A percentile compares a stretch with the other conserved stretches of the same genome.
These are phyloP conservation scores for Acanthochromis polyacanthus DNA, from an alignment of 2,113 vertebrate genomes.

Conservation along the genomic window DNA sequence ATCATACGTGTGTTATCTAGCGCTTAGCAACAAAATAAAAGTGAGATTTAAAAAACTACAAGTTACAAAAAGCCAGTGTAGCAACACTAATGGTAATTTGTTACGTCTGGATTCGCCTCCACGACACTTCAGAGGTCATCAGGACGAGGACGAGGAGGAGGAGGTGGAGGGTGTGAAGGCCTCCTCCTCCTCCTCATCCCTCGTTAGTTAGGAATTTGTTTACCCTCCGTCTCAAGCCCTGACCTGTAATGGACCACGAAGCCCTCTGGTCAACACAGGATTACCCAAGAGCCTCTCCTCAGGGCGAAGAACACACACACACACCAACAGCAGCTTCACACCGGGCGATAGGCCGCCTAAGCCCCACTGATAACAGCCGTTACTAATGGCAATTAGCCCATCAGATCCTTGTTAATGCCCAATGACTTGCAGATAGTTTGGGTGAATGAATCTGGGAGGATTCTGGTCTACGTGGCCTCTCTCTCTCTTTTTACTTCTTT, in stretches of 20 bases:
- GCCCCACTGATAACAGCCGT: slow-evolving; percentile 71
- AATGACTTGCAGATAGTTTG: slow-evolving; percentile 60
- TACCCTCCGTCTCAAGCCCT: slow-evolving; percentile 78
- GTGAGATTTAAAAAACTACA: neutral
- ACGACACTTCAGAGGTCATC: slow-evolving; percentile 8
- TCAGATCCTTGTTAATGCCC: slow-evolving; percentile 79
- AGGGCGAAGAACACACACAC: slow-evolving; percentile 61
- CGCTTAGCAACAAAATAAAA: neutral
- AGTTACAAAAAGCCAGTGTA: neutral
- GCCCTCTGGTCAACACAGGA: slow-evolving; percentile 84
- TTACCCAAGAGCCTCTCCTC: slow-evolving; percentile 78
- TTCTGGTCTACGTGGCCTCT: slow-evolving; percentile 47
- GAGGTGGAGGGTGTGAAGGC: slow-evolving; percentile 44
- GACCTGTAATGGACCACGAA: slow-evolving; percentile 84
- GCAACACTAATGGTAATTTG: slow-evolving; percentile 11
- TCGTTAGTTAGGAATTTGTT: slow-evolving; percentile 87
- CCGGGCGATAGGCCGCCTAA: slow-evolving; percentile 65
- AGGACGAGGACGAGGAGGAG: slow-evolving; percentile 19
- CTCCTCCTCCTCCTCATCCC: slow-evolving; percentile 68
- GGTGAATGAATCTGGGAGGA: slow-evolving; percentile 74
- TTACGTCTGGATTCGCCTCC: slow-evolving; percentile 29
- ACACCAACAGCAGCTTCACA: slow-evolving; percentile 45
- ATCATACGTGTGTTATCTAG: neutral
- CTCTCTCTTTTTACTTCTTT: slow-evolving; percentile 59
- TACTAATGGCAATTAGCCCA: slow-evolving; percentile 80